Base-by-base conservation (phyloP, 2,113 vertebrate genomes). In the Ascaphus truei region DNA sequence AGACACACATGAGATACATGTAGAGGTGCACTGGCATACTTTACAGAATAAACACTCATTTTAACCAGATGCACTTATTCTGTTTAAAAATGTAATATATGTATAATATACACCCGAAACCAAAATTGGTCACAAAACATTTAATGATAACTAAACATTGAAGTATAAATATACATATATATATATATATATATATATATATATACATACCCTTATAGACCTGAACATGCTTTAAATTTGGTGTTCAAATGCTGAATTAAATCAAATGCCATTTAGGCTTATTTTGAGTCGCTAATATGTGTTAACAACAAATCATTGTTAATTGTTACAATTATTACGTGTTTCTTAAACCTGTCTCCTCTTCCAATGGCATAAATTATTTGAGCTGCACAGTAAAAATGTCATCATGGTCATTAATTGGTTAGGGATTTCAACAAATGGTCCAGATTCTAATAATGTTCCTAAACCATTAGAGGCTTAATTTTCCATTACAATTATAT, bases 361-460 rank as follows among this genome's bases (percentile, higher is more conserved):
- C 47, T 60, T 61, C 45, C 57, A 23, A 61, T 27, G 31, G 34
- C 61, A 71, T 71, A 60, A 71, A 71, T 71, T 61, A 71, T 71
- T 60, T 61, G 67, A 60, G 67, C 33, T 20, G 25, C 67, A 61
- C 56, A 71, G 23, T 71, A 71, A 71, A 71, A 61, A 71, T 71
- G 67, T 71, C 67, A 71, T 71, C 67, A 71, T 61, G 34, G 57
- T 71, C 67, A 51, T 71, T 61, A 71, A 71, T 71, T 71, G 55
- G 67, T 71, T 71, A 71, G 67, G 34, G 67, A 71, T 61, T 71
- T 61, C 67, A 61, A 71, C 67, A 61, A 71, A 61, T 71, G 67
- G 45, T 71, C 52, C 58, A 51, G 67, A 45, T 71, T 71, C 50
- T 50, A 39, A 71, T 60, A 71, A 52, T 71, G 31, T 39, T 61